Conservation (phyloP, 2,888 invertebrate species). For the Periphyllus acericola region DNA sequence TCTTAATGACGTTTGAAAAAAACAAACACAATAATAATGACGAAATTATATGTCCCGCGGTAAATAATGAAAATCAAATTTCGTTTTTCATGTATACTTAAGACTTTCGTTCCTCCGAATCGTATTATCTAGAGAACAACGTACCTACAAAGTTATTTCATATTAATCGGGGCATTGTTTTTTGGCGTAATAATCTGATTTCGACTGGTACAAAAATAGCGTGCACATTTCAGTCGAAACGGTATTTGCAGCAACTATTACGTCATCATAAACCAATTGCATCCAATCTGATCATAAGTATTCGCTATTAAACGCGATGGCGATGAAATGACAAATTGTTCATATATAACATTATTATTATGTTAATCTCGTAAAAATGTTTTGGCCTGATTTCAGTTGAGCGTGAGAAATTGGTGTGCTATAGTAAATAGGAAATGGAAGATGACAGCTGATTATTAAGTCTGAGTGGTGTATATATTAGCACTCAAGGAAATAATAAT, state of each 20-base stretch:
- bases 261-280: too few relatives aligned
- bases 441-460: conserved; percentile 5
- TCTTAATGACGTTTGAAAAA: not conserved
- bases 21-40: not conserved
- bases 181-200: not conserved
- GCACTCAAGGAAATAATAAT: conserved; percentile 5
- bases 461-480: not conserved
- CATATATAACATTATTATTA: not conserved
- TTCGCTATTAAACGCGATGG: not conserved
- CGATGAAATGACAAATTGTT: not conserved
- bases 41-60: not conserved
- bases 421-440: not conserved
- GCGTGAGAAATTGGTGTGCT: not conserved
- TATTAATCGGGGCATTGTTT: not conserved
- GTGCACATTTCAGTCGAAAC: not conserved
- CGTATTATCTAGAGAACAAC: not conserved
- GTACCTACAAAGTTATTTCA: not conserved
- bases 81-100: not conserved
- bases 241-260: too few relatives aligned
- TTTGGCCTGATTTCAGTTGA: conserved; percentile 6
- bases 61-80: not conserved
- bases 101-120: not conserved
- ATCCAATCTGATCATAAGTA: too few relatives aligned
- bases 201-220: not conserved
- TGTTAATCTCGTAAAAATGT: not conserved